Evolutionary conservation across 92 coral and sea anemone species (phyloP), one percentile per base, ranked within the genome.

Genomic region (Bergia sp.): DNA sequence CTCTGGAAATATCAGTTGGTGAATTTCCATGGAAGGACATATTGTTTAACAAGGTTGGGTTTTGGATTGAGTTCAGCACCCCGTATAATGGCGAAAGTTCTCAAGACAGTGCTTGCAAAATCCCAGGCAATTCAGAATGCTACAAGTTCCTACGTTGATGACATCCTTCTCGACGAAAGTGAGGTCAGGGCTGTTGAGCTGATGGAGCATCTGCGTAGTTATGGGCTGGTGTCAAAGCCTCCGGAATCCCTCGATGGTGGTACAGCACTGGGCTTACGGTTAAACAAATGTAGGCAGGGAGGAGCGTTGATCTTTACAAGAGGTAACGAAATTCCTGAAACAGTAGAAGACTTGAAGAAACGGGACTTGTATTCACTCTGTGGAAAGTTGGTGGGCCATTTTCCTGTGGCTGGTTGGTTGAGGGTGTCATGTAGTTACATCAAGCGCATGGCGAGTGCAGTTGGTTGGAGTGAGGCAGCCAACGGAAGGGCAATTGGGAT

Each of bases 361-460:
- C 82, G 47, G 38, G 50, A 20, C n/a, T 18, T 77, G 82, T 77
- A 39, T 77, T 77, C 82, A 20, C 40, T 77, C 47, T 77, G 82
- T 37, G 82, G 82, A 39, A 20, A 37, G 21, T 50, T 77, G 42
- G 50, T 50, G 21, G 82, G 82, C 21, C 82, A 77, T 39, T 37
- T n/a, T 50, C 82, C 82, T 18, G 47, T 39, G 37, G 37, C 38
- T 50, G 82, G 82, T 50, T 77, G 82, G 82, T 39, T 77, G 82
- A 20, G 82, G 38, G 82, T 77, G 82, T 43, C 82, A 20, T 20
- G 82, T 50, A 18, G 38, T 16, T 77, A n/a, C 50, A n/a, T 77
- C 42, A 77, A 77, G 47, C 37, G 82, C 50, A 55, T 55, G 64
- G 64, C 64, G 64, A 39, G 50, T n/a, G 82, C 1, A n/a, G 82